These are phyloP conservation scores for Smutsia temminckii DNA, from an alignment of 2,797 vertebrate species.

Conservation along the genomic window DNA sequence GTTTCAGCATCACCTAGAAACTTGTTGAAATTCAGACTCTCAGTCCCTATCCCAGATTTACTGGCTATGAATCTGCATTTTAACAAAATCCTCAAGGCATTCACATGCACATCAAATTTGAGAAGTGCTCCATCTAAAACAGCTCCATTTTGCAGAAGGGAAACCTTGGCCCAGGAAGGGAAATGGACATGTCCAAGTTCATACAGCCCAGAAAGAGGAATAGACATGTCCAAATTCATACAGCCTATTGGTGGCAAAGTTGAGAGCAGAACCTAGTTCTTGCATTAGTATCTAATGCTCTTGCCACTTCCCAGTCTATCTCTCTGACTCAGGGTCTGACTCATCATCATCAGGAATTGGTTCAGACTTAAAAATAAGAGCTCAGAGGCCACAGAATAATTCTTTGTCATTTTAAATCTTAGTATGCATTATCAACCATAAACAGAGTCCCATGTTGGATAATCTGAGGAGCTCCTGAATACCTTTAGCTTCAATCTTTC, in stretches of 20 bases:
- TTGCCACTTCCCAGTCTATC: not conserved
- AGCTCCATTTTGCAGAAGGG: not conserved
- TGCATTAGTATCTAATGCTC: not conserved
- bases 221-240: not conserved
- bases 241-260: not conserved
- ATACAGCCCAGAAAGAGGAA: not conserved
- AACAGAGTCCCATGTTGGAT: not conserved
- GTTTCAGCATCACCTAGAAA: not conserved
- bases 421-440: not conserved
- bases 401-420: conserved; percentile 72
- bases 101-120: not conserved
- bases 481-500: not conserved
- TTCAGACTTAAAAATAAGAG: not conserved
- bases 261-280: not conserved
- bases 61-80: not conserved
- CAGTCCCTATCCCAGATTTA: not conserved
- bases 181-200: not conserved
- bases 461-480: not conserved
- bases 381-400: conserved; percentile 40
- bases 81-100: not conserved
- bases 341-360: not conserved
- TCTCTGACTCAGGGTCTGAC: not conserved
- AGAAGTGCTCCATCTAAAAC: not conserved
- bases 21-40: not conserved
- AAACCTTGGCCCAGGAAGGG: not conserved